Base-by-base conservation (phyloP, 2,888 invertebrate genomes). In the Oeneis ivallda region DNA sequence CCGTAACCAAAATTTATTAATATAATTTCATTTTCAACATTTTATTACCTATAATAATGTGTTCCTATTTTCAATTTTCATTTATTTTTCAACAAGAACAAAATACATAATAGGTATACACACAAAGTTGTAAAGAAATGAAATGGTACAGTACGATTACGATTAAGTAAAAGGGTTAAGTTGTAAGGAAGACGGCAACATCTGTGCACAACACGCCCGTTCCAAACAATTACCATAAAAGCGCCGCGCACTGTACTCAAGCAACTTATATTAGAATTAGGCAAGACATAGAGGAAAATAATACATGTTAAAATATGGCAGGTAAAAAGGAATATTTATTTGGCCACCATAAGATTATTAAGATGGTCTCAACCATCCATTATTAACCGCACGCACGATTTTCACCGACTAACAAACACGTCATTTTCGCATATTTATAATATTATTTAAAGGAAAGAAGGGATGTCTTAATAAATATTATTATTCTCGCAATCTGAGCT, bases 141-240 rank as follows among this genome's bases (percentile, higher is more conserved):
- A 59, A 53, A 59, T 43, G 45, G 34, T 49, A 61, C 53, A 64
- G 66, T 66, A 63, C 63, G 63, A 56, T 69, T 66, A 63, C 63
- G 63, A 56, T 69, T 52, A 62, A 69, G 65, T 61, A 65, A 76
- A 75, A 78, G 75, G 75, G 70, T 74, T 79, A 76, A 75, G 72
- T 75, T 76, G 72, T 74, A 76, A 76, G 71, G 75, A 78, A 76
- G 65, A 71, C 71, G 64, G 67, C 47, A 75, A 76, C 80, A 77
- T 75, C 70, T 77, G 78, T 70, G 73, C 69, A 68, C 70, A 74
- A 75, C 72, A 75, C 70, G 69, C 68, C 66, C 70, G 72, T 76
- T 78, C 68, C 75, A 75, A 77, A 81, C 79, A 79, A 83, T 83
- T 83, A 79, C 77, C 78, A 80, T 81, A 77, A 82, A 79, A 78